Evolutionary conservation across 2,797 vertebrate genomes (phyloP).

Genomic region (Emys orbicularis): DNA sequence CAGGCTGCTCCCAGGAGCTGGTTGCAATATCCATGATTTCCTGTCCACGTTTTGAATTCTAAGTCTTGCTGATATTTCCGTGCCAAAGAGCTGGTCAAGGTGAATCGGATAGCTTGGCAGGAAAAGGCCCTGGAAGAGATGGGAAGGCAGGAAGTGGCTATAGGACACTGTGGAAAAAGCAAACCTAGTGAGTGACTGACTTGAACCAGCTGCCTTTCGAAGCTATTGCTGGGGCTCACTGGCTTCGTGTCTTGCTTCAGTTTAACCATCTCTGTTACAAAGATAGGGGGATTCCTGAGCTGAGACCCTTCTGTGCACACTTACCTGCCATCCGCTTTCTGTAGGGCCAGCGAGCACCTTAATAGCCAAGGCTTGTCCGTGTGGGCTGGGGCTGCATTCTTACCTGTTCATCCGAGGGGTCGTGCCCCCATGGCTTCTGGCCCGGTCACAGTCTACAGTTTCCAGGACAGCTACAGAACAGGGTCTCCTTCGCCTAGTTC

Average conservation of each 20-base stretch:
- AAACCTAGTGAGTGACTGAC: rapidly evolving
- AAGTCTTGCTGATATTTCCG: neutral
- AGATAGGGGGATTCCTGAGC: too few relatives aligned
- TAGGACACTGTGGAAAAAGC: neutral
- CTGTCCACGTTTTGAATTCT: neutral
- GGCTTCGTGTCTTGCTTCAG: neutral
- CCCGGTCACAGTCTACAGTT: too few relatives aligned
- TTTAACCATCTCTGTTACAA: rapidly evolving
- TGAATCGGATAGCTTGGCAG: constrained; percentile 16
- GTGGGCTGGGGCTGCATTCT: neutral
- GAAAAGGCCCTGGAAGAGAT: neutral
- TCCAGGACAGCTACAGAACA: too few relatives aligned
- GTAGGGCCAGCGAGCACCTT: too few relatives aligned
- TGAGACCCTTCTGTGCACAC: neutral
- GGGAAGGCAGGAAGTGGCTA: neutral
- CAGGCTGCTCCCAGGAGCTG: constrained; percentile 26
- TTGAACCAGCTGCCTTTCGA: neutral
- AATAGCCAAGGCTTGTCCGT: too few relatives aligned
- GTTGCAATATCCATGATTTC: constrained; percentile 31
- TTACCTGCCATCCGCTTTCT: too few relatives aligned
- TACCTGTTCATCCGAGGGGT: too few relatives aligned
- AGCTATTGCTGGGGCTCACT: neutral
- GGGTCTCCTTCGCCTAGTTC: neutral
- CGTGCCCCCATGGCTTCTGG: too few relatives aligned
- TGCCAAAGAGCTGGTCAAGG: constrained; percentile 10